Conservation (phyloP, 1,140 invertebrate genomes). For the Ostrea edulis region DNA sequence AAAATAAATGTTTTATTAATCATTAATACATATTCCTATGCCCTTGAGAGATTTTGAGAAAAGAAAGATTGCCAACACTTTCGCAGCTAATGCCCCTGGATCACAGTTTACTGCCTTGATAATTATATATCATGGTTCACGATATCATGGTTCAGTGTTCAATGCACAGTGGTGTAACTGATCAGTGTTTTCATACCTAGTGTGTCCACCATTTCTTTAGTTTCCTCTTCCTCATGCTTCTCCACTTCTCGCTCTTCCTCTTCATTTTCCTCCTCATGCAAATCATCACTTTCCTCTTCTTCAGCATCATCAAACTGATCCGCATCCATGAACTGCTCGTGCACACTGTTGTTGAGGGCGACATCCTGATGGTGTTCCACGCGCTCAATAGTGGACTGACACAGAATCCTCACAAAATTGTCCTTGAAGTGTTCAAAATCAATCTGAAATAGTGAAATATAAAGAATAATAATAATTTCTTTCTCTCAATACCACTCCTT, state of each 20-base stretch:
- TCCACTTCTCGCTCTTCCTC: neutral
- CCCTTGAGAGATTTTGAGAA: too few species aligned
- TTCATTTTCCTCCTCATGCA: neutral
- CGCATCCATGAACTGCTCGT: constrained; percentile 19
- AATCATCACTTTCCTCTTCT: constrained; percentile 43
- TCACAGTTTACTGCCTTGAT: too few species aligned
- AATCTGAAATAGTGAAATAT: constrained; percentile 38
- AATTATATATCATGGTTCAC: too few species aligned
- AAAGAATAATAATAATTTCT: neutral
- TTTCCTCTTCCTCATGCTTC: constrained; percentile 36
- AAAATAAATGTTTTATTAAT: too few species aligned
- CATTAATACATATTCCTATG: too few species aligned
- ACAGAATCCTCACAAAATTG: constrained; percentile 50
- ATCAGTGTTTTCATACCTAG: neutral
- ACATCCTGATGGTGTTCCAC: constrained; percentile 8
- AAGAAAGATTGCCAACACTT: too few species aligned
- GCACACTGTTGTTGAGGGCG: neutral
- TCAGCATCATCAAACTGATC: constrained; percentile 34
- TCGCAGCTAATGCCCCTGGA: too few species aligned
- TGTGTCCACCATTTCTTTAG: neutral
- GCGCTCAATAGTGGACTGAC: constrained; percentile 46
- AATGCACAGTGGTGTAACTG: too few species aligned
- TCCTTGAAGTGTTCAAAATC: constrained; percentile 52
- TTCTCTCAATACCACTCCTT: too few species aligned
- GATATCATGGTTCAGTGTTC: too few species aligned